Conservation (phyloP, 2,797 vertebrate species). For the Sebastes hubbsi region DNA sequence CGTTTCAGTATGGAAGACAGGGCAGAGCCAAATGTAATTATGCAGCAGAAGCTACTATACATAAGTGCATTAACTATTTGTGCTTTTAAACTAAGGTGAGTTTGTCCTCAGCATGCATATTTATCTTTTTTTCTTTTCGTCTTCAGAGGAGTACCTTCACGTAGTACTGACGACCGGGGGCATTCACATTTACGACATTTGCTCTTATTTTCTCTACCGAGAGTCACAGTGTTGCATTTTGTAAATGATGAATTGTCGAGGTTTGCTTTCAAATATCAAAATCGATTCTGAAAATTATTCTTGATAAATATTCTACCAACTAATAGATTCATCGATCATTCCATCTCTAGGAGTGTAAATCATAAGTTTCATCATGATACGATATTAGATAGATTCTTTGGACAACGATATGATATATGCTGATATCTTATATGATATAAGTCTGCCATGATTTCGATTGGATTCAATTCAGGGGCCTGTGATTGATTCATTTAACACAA, state of each 20-base stretch:
- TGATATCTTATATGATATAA: no score
- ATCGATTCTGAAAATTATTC: neutral
- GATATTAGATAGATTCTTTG: no score
- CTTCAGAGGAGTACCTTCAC: neutral
- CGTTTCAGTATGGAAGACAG: neutral
- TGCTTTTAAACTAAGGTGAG: constrained; percentile 8
- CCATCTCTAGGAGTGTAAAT: neutral
- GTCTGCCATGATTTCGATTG: no score
- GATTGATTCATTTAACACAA: neutral
- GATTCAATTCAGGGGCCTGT: neutral
- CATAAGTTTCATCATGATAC: no score
- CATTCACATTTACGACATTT: neutral
- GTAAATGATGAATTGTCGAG: constrained; percentile 17
- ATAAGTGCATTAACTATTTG: constrained; percentile 11
- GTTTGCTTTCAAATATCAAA: constrained; percentile 14
- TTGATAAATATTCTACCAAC: neutral
- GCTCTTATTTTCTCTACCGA: neutral
- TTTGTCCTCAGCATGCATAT: neutral
- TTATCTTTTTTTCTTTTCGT: neutral
- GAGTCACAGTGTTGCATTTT: constrained; percentile 7
- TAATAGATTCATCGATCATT: neutral
- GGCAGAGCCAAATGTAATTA: neutral
- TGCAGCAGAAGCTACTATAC: constrained; percentile 4
- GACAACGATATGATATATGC: no score
- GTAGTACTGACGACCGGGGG: neutral